A percentile compares a stretch with the other conserved stretches of the same genome.
These are phyloP conservation scores for Chaenogobius annularis DNA, from an alignment of 2,113 vertebrate species.

Conservation along the genomic window DNA sequence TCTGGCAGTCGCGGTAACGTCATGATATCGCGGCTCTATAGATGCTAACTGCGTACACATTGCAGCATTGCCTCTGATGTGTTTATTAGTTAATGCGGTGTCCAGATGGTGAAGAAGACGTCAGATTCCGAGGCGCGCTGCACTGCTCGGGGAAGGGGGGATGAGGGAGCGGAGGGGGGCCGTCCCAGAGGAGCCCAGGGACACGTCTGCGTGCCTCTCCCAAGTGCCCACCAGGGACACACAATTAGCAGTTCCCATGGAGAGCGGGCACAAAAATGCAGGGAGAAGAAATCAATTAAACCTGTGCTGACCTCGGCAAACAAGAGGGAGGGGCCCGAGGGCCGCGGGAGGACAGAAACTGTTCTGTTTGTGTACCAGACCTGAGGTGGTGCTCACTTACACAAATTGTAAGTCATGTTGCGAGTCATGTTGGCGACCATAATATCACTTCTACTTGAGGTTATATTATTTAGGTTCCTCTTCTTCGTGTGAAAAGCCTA, in stretches of 20 bases:
- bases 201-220: constrained; percentile 81
- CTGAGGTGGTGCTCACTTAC: too few relatives aligned
- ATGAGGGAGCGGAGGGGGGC: not conserved
- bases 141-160: not conserved
- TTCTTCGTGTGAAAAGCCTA: too few relatives aligned
- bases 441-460: too few relatives aligned
- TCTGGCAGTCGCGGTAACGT: not conserved
- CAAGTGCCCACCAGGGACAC: constrained; percentile 88
- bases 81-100: constrained; percentile 47
- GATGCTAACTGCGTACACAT: not conserved
- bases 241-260: constrained; percentile 95
- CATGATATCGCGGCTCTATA: not conserved
- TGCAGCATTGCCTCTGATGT: constrained; percentile 34
- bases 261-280: constrained; percentile 92
- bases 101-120: constrained; percentile 65
- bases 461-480: too few relatives aligned
- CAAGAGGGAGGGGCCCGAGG: constrained; percentile 45
- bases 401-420: too few relatives aligned
- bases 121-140: constrained; percentile 39
- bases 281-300: constrained; percentile 94
- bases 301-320: constrained; percentile 87
- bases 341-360: not conserved
- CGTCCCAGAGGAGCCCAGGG: constrained; percentile 63
- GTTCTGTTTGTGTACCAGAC: not conserved
- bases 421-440: too few relatives aligned